Base-by-base conservation (phyloP, 2,888 invertebrate genomes). In the Cheilosia vernalis region DNA sequence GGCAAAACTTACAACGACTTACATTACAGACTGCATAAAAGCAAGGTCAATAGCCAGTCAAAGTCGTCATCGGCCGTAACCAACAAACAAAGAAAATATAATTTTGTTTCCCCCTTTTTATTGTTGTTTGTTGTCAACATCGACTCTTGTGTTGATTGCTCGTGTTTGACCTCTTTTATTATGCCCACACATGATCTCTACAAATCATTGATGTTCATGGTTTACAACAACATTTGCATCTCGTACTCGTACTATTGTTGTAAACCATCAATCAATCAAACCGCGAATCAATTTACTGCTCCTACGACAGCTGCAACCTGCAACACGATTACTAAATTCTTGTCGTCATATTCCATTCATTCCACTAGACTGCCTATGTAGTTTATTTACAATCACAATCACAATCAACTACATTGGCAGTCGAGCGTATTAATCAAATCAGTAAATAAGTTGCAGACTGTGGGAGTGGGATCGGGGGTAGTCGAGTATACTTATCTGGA, bases 21-120 rank as follows among this genome's bases (percentile, higher is more conserved):
- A 15, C 24, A 53, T 27, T 13, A 15, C 24, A 53, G 2, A 53
- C 2, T 33, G 55, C 30, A 33, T 17, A 30, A 55, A 55, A 55
- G 17, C 55, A 55, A 55, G 55, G 55, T 33, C 55, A 55, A 55
- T 55, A 33, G 55, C 55, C 55, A 55, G 21, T 17, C 17, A 51
- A 17, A 24, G 19, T 19, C 19, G 21, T 51, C 51, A 44, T 7
- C 21, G 9, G 10, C 30, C 6, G 33, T 55, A 55, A 55, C 55
- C 17, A 55, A 51, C 17, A 55, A 55, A 55, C n/a, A n/a, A 27
- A n/a, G 7, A 55, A 33, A 33, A 53, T 9, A 27, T n/a, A 4
- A 27, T 53, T 53, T 30, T 17, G n/a, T 53, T 53, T 53, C 53
- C 53, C n/a, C n/a, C 37, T 37, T 53, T 53, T 53, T 33, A 30